Conservation (phyloP, 2,797 vertebrate genomes). For the Halcyon badia region DNA sequence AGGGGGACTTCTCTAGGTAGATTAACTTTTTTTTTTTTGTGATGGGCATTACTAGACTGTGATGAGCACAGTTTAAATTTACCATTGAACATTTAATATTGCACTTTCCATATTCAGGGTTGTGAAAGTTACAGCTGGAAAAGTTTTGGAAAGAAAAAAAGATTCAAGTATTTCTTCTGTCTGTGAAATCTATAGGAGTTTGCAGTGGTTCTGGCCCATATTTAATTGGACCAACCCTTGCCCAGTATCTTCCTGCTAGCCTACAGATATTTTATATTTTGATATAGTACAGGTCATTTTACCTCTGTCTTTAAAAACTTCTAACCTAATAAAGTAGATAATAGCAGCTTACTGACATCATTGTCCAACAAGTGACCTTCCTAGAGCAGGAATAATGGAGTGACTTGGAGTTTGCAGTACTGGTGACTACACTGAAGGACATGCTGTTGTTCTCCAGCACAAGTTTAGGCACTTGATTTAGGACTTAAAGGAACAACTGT, state of each 20-base stretch:
- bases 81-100: background rate
- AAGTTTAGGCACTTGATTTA: background rate
- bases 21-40: background rate
- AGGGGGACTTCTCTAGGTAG: background rate
- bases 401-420: background rate
- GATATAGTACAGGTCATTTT: background rate
- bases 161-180: background rate
- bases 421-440: background rate
- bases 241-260: background rate
- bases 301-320: background rate
- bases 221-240: background rate
- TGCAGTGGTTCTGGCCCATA: background rate
- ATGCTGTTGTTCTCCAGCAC: background rate
- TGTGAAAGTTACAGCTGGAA: background rate
- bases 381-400: background rate
- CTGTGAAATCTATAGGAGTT: background rate
- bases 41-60: background rate
- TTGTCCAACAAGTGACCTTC: background rate
- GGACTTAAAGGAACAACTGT: background rate
- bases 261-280: background rate
- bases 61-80: background rate
- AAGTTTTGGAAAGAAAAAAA: background rate
- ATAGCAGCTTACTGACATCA: background rate
- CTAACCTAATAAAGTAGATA: background rate
- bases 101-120: background rate